Conservation (phyloP, 2,888 invertebrate species). For the Drosophila birchii region DNA sequence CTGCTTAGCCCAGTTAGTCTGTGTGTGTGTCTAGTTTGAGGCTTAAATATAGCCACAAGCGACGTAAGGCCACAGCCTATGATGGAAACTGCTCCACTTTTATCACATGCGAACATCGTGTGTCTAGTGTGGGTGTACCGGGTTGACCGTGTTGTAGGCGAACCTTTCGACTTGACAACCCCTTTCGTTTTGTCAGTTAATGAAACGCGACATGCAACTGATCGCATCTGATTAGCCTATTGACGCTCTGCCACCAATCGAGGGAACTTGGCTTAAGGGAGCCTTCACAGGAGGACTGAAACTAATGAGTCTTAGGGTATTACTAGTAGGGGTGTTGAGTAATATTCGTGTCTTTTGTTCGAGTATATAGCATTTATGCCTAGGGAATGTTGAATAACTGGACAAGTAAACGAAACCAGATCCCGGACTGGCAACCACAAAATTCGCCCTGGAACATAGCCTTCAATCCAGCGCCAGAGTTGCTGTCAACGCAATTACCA, state of each 20-base stretch:
- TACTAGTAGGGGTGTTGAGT: neutral
- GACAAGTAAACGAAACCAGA: slow-evolving; percentile 2
- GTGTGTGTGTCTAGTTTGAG: slow-evolving; percentile 24
- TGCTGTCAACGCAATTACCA: slow-evolving; percentile 74
- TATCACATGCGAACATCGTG: slow-evolving; percentile 75
- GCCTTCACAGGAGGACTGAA: neutral
- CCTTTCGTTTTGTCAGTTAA: slow-evolving; percentile 42
- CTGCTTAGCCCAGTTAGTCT: slow-evolving; percentile 66
- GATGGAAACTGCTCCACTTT: slow-evolving; percentile 65
- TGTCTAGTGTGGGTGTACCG: slow-evolving; percentile 43
- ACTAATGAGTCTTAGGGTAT: neutral
- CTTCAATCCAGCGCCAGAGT: slow-evolving; percentile 2
- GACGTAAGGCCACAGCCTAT: slow-evolving; percentile 10
- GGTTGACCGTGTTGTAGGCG: neutral
- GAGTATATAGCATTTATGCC: neutral
- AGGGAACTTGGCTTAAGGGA: neutral
- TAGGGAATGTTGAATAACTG: neutral
- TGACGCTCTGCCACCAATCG: slow-evolving; percentile 3
- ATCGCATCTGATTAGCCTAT: slow-evolving; percentile 41
- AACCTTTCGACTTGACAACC: slow-evolving; percentile 12
- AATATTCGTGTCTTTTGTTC: neutral
- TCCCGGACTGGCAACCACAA: slow-evolving; percentile 1
- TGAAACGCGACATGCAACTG: slow-evolving; percentile 47
- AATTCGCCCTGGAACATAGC: slow-evolving; percentile 1
- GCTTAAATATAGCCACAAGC: slow-evolving; percentile 55